Conservation (phyloP, 1,140 invertebrate genomes). For the Doryteuthis pealeii region DNA sequence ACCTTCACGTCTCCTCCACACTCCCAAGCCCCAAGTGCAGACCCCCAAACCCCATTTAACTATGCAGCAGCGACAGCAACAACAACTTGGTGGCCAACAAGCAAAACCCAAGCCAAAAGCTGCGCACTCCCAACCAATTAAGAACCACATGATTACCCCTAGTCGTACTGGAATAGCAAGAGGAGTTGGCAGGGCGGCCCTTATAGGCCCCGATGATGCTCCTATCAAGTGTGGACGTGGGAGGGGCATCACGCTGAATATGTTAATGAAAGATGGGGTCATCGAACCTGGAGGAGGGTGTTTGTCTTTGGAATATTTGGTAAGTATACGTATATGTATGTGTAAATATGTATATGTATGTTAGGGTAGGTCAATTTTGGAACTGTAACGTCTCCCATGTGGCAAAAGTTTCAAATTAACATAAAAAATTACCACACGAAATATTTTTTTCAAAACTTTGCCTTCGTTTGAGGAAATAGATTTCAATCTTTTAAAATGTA, state of each 20-base stretch:
- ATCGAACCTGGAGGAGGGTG: conserved; percentile 77
- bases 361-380: too few species aligned
- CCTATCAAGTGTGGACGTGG: conserved; percentile 59
- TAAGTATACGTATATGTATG: conserved; percentile 51
- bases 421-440: too few species aligned
- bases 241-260: conserved; percentile 80
- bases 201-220: not conserved
- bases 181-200: not conserved
- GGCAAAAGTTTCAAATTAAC: too few species aligned
- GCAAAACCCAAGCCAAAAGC: too few species aligned
- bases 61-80: not conserved
- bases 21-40: too few species aligned
- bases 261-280: conserved; percentile 77
- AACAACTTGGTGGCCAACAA: not conserved
- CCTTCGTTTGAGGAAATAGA: too few species aligned
- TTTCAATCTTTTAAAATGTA: too few species aligned
- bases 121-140: too few species aligned
- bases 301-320: conserved; percentile 87
- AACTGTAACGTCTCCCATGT: too few species aligned
- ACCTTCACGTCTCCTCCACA: too few species aligned
- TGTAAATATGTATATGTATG: not conserved
- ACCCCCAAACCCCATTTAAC: not conserved
- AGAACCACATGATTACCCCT: not conserved
- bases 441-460: too few species aligned
- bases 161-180: not conserved